Percentiles rank a stretch among this genome's conserved stretches.
These are phyloP conservation scores for Andrena fulva DNA, from an alignment of 2,888 invertebrate genomes.

Conservation along the genomic window DNA sequence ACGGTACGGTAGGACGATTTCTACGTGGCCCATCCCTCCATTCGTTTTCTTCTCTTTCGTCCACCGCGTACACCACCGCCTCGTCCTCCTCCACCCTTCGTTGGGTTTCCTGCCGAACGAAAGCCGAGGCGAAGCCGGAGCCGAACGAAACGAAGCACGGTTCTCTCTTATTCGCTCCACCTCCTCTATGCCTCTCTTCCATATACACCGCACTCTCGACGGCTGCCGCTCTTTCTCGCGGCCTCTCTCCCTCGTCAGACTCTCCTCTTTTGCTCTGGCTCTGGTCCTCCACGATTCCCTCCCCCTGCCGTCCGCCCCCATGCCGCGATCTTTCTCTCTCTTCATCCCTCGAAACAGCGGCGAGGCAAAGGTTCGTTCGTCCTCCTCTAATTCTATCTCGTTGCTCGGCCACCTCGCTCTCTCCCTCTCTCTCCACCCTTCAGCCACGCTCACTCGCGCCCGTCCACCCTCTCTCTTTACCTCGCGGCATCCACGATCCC, in stretches of 20 bases:
- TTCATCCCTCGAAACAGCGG: conserved; percentile 60
- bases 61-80: conserved; percentile 60
- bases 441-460: conserved; percentile 28
- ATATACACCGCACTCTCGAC: conserved; percentile 38
- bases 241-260: conserved; percentile 27
- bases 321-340: conserved; percentile 53
- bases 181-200: conserved; percentile 64
- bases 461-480: conserved; percentile 16
- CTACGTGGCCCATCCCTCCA: conserved; percentile 72
- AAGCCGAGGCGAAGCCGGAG: conserved; percentile 74
- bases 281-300: conserved; percentile 51
- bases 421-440: conserved; percentile 15
- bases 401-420: conserved; percentile 63
- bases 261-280: conserved; percentile 62
- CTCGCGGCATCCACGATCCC: conserved; percentile 17
- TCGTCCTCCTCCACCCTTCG: conserved; percentile 64
- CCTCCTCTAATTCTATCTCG: conserved; percentile 83
- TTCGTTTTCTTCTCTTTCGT: conserved; percentile 70
- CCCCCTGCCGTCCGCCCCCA: conserved; percentile 54
- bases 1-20: conserved; percentile 75
- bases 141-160: conserved; percentile 79
- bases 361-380: conserved; percentile 64
- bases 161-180: conserved; percentile 81
- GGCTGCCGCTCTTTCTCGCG: conserved; percentile 43
- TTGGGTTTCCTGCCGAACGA: conserved; percentile 71